These are phyloP conservation scores for Drosophila koepferae DNA, from an alignment of 2,888 invertebrate genomes.

Conservation along the genomic window DNA sequence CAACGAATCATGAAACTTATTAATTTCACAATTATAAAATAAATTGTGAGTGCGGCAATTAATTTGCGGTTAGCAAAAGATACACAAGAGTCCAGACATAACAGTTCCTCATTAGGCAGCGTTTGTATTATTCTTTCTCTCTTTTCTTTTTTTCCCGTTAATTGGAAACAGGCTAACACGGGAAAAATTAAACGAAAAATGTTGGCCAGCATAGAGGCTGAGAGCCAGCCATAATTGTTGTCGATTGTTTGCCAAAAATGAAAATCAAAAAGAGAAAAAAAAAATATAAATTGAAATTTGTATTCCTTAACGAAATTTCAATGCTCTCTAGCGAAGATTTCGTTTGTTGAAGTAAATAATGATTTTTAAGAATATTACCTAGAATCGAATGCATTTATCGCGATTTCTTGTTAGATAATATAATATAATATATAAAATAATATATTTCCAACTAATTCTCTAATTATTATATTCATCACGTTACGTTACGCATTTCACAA, in stretches of 20 bases:
- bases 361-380: too few species aligned
- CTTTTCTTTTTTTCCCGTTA: slow-evolving; percentile 51
- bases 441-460: not conserved
- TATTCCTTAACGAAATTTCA: slow-evolving; percentile 2
- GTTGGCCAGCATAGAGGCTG: slow-evolving; percentile 26
- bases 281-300: slow-evolving; percentile 26
- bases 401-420: too few species aligned
- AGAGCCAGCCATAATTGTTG: slow-evolving; percentile 56
- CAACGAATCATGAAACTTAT: slow-evolving; percentile 62
- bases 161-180: slow-evolving; percentile 56
- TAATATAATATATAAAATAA: too few species aligned
- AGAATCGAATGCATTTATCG: too few species aligned
- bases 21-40: slow-evolving; percentile 76
- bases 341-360: not conserved
- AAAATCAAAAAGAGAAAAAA: slow-evolving; percentile 1
- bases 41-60: slow-evolving; percentile 74
- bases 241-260: slow-evolving; percentile 64
- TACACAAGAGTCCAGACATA: slow-evolving; percentile 39
- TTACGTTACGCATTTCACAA: not conserved
- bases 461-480: too few species aligned
- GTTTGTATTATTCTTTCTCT: slow-evolving; percentile 51
- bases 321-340: not conserved
- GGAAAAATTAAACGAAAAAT: slow-evolving; percentile 10
- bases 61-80: slow-evolving; percentile 70
- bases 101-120: slow-evolving; percentile 63